Percentiles rank a stretch among this genome's conserved stretches.
Evolutionary conservation across 2,888 invertebrate genomes (phyloP).

Genomic region (Mythimna ferrago): DNA sequence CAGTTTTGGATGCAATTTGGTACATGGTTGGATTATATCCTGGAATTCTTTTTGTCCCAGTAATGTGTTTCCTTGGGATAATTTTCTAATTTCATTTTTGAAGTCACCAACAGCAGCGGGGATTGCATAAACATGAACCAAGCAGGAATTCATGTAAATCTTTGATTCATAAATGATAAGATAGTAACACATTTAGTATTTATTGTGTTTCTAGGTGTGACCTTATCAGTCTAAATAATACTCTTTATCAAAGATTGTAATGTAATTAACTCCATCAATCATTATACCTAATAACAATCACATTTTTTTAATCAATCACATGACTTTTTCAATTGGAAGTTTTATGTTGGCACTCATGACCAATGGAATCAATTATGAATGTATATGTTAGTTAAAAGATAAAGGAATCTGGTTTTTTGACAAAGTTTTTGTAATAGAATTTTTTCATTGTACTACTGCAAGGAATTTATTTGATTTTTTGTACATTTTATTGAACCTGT

Average conservation of each 20-base stretch:
- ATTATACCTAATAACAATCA: slow-evolving; percentile 61
- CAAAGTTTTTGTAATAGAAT: not conserved
- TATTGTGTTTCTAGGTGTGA: slow-evolving; percentile 25
- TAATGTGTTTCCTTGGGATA: too few species aligned
- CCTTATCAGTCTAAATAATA: slow-evolving; percentile 45
- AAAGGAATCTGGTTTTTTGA: not conserved
- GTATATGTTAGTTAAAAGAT: not conserved
- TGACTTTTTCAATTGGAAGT: slow-evolving; percentile 59
- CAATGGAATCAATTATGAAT: slow-evolving; percentile 25
- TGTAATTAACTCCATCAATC: slow-evolving; percentile 62
- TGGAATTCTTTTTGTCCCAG: too few species aligned
- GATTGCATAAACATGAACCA: not conserved
- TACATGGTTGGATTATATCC: too few species aligned
- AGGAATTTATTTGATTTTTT: not conserved
- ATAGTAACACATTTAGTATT: slow-evolving; percentile 11
- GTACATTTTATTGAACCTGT: not conserved
- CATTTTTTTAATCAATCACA: slow-evolving; percentile 70
- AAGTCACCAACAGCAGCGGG: too few species aligned
- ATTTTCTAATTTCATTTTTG: too few species aligned
- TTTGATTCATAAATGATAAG: slow-evolving; percentile 41
- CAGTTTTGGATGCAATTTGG: too few species aligned
- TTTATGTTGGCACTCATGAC: slow-evolving; percentile 48
- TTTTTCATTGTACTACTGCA: not conserved
- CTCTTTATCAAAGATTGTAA: slow-evolving; percentile 47
- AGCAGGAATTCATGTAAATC: not conserved